Conservation (phyloP, 2,113 vertebrate genomes). For the Crotalus viridis region DNA sequence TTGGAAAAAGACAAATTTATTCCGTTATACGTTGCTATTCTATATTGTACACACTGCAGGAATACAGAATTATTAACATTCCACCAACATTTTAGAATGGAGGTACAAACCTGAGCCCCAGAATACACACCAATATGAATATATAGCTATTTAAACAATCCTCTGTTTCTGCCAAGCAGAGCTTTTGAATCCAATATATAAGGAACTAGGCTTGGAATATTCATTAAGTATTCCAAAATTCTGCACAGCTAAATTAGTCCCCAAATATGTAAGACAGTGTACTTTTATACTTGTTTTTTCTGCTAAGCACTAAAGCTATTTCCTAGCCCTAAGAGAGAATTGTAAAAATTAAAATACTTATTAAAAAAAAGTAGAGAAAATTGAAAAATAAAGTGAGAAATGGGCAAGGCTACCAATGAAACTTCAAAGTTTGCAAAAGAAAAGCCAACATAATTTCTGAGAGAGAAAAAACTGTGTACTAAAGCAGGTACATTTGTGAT, state of each 20-base stretch:
- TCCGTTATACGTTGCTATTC: background rate
- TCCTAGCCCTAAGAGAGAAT: background rate
- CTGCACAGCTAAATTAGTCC: background rate
- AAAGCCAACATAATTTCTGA: background rate
- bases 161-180: background rate
- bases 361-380: background rate
- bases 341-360: background rate
- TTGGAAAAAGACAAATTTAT: background rate
- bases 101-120: background rate
- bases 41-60: background rate
- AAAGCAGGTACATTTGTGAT: background rate
- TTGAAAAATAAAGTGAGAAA: background rate
- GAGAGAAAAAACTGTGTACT: no score
- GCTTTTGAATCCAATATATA: background rate
- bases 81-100: background rate
- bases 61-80: background rate
- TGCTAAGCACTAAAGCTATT: background rate
- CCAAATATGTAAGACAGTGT: background rate
- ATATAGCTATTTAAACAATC: background rate
- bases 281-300: background rate
- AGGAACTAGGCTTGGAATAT: background rate
- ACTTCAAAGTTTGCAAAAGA: no score
- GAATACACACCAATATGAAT: background rate
- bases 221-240: background rate
- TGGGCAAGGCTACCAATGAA: background rate